Evolutionary conservation across 2,888 invertebrate species (phyloP).

Genomic region (Drosophila kanekoi): DNA sequence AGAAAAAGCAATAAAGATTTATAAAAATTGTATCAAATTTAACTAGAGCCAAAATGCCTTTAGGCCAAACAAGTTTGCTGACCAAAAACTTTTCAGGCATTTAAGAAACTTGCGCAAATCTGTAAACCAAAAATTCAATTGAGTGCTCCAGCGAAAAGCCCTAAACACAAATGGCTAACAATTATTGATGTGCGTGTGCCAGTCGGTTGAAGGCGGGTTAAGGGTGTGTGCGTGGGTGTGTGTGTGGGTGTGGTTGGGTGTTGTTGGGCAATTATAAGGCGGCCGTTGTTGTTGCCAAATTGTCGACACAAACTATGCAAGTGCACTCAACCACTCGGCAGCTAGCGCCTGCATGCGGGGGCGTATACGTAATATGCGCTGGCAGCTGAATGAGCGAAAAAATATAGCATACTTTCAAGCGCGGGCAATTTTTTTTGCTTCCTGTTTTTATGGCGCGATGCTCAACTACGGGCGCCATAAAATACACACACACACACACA

Average conservation of each 20-base stretch:
- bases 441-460: conserved; percentile 2
- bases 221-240: not conserved
- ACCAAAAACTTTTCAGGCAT: conserved; percentile 31
- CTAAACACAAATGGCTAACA: conserved; percentile 20
- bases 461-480: conserved; percentile 43
- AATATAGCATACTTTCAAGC: conserved; percentile 58
- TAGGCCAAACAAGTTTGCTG: conserved; percentile 12
- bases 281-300: conserved; percentile 2
- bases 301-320: conserved; percentile 1
- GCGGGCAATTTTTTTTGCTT: conserved; percentile 18
- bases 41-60: conserved; percentile 6
- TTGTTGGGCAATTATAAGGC: conserved; percentile 10
- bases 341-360: not conserved
- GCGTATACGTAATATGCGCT: conserved; percentile 29
- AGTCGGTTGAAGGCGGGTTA: not conserved
- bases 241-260: not conserved
- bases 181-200: conserved; percentile 27
- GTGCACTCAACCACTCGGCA: conserved; percentile 11
- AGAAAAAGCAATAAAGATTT: not conserved
- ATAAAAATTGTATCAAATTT: not conserved
- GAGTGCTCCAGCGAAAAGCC: conserved; percentile 1
- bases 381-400: conserved; percentile 22
- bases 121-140: conserved; percentile 23
- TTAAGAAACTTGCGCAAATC: conserved; percentile 12
- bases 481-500: conserved; percentile 13